Percentiles rank a stretch among this genome's conserved stretches.
Evolutionary conservation across 2,888 invertebrate species (phyloP).

Genomic region (Cartodere bifasciata): DNA sequence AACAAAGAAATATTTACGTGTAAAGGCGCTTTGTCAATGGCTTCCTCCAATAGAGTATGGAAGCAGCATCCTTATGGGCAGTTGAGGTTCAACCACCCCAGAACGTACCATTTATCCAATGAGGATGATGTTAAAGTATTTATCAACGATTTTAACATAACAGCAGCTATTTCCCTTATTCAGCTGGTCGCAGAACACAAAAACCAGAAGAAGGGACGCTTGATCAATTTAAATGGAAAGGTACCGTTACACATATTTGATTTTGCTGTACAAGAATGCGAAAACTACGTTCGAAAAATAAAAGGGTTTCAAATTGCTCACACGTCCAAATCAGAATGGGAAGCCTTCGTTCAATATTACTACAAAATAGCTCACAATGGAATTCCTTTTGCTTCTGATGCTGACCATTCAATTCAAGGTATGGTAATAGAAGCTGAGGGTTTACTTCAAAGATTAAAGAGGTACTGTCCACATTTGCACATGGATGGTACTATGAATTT

Average conservation of each 20-base stretch:
- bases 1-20: conserved; percentile 36
- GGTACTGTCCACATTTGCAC: conserved; percentile 47
- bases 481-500: conserved; percentile 73
- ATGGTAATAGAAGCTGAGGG: conserved; percentile 39
- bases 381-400: conserved; percentile 35
- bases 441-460: conserved; percentile 45
- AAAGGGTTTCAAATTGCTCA: conserved; percentile 37
- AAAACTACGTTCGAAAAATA: conserved; percentile 45
- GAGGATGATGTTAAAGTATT: conserved; percentile 45
- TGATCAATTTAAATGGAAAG: conserved; percentile 42
- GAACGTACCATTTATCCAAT: conserved; percentile 53
- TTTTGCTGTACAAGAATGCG: conserved; percentile 59
- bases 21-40: conserved; percentile 41
- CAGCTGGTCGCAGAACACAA: conserved; percentile 41
- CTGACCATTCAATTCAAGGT: conserved; percentile 16
- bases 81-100: conserved; percentile 55
- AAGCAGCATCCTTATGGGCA: conserved; percentile 43
- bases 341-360: conserved; percentile 51
- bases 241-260: conserved; percentile 46
- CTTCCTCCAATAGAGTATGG: conserved; percentile 51
- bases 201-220: conserved; percentile 22
- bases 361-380: conserved; percentile 48
- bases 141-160: conserved; percentile 57
- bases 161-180: conserved; percentile 64
- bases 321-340: conserved; percentile 48